Percentiles rank a stretch among this genome's conserved stretches.
Evolutionary conservation across 1,140 invertebrate species (phyloP).

Genomic region (Monochamus saltuarius): DNA sequence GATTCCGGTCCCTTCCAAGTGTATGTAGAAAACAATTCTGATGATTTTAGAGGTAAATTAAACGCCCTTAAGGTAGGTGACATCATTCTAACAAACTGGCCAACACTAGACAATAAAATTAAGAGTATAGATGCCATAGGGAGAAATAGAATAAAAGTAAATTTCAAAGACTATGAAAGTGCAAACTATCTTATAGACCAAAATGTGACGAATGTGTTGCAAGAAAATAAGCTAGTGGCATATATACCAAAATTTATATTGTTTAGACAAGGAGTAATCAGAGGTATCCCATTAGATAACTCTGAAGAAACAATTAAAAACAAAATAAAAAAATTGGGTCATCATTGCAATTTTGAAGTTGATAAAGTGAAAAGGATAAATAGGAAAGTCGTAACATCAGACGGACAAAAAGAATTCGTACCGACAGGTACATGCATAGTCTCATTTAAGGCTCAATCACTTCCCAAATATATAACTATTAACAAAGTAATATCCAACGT

Average conservation of each 20-base stretch:
- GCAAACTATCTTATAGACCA: slow-evolving; percentile 5
- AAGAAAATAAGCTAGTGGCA: not conserved
- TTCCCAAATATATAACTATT: no score
- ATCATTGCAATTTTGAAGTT: slow-evolving; percentile 3
- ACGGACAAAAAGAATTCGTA: not conserved
- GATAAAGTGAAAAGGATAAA: not conserved
- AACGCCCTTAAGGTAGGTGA: slow-evolving; percentile 3
- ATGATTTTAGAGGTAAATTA: not conserved
- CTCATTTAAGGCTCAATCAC: no score
- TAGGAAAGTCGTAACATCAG: not conserved
- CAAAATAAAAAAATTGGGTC: not conserved
- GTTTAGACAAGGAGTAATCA: not conserved
- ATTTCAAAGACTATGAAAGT: not conserved
- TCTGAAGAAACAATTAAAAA: not conserved
- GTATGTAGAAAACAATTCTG: no score
- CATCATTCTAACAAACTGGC: not conserved
- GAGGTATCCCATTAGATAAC: not conserved
- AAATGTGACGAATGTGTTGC: not conserved
- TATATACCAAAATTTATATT: slow-evolving; percentile 5
- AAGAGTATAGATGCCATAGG: not conserved
- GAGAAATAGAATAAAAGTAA: slow-evolving; percentile 6
- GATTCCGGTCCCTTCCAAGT: no score
- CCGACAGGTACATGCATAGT: no score
- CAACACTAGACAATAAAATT: not conserved
- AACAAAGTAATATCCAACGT: no score